Evolutionary conservation across 2,797 vertebrate genomes (phyloP).

Genomic region (Hyperoplus lanceolatus): DNA sequence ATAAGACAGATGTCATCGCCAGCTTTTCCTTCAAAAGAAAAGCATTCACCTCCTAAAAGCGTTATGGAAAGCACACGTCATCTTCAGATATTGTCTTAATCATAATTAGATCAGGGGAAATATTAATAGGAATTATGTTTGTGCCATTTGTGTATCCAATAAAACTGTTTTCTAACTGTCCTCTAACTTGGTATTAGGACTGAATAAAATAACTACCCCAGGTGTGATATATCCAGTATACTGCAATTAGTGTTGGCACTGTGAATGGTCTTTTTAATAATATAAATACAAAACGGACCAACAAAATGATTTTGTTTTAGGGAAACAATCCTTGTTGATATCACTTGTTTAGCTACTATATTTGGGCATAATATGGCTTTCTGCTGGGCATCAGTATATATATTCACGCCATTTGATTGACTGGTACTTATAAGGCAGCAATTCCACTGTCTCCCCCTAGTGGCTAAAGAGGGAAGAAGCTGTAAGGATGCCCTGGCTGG

Average conservation of each 20-base stretch:
- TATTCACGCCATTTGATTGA: not conserved
- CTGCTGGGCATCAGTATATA: not conserved
- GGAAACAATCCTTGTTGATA: not conserved
- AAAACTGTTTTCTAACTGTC: too few relatives aligned
- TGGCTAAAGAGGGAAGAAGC: not conserved
- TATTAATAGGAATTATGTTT: not conserved
- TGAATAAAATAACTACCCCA: not conserved
- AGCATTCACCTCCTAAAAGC: not conserved
- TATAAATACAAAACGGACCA: not conserved
- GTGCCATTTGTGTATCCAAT: not conserved
- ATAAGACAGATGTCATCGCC: not conserved
- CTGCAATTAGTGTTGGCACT: not conserved
- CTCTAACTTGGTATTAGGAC: not conserved
- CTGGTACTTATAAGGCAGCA: too few relatives aligned
- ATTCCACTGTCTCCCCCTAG: constrained; percentile 29
- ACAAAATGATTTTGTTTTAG: not conserved
- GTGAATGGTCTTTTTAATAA: not conserved
- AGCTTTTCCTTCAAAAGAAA: not conserved
- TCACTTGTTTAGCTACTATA: not conserved
- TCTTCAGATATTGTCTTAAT: not conserved
- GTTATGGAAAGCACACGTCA: not conserved
- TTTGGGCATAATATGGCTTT: not conserved
- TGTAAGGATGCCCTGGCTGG: not conserved
- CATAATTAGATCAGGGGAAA: not conserved
- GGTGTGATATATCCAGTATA: not conserved